These are phyloP conservation scores for Mormyrus lacerda DNA, from an alignment of 2,113 vertebrate species.

Conservation along the genomic window DNA sequence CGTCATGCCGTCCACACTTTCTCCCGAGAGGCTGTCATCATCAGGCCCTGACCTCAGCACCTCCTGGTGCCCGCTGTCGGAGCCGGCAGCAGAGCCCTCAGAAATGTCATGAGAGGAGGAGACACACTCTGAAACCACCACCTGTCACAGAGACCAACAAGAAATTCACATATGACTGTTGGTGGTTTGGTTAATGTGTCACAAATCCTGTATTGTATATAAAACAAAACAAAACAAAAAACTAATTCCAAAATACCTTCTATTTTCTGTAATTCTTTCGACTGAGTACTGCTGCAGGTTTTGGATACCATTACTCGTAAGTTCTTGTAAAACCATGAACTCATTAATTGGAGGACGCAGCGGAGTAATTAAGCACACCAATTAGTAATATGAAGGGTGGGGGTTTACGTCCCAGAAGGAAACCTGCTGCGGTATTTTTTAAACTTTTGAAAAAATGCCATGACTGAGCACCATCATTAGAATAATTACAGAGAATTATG, in stretches of 20 bases:
- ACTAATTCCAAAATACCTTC: not conserved
- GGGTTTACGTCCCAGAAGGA: not conserved
- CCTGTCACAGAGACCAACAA: slow-evolving; percentile 34
- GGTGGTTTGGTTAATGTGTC: not conserved
- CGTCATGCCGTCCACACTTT: slow-evolving; percentile 77
- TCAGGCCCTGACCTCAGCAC: slow-evolving; percentile 54
- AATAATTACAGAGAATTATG: not conserved
- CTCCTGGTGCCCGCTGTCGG: slow-evolving; percentile 51
- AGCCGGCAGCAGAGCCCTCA: slow-evolving; percentile 29
- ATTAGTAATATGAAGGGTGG: not conserved
- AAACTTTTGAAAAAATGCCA: not conserved
- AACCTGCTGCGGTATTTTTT: not conserved
- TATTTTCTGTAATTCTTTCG: not conserved
- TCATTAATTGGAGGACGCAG: not conserved
- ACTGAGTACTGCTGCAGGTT: not conserved
- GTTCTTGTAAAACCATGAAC: not conserved
- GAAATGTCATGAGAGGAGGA: slow-evolving; percentile 44
- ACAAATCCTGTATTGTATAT: not conserved
- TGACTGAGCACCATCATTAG: not conserved
- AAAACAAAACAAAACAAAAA: not conserved
- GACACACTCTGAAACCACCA: slow-evolving; percentile 48
- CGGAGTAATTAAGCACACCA: not conserved
- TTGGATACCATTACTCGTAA: not conserved
- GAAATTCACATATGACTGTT: not conserved
- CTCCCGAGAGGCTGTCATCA: slow-evolving; percentile 81